phyloP scores from a whole-genome alignment of 1,140 invertebrate genomes.

The Pemphigus obesinymphae region DNA sequence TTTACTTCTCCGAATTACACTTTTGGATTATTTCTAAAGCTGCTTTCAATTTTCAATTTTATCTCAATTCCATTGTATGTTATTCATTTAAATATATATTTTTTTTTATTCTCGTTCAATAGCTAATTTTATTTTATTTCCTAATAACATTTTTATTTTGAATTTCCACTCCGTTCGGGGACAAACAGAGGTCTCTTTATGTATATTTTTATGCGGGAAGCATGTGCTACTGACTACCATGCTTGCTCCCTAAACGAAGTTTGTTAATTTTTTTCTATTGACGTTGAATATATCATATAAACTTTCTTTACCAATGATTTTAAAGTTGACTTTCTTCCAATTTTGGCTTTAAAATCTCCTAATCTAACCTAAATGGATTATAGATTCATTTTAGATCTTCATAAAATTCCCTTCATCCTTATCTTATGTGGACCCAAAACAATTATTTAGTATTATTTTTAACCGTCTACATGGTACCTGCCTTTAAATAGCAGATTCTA shows the following conservation, averaged over 20 bases:
- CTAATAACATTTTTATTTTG: too few species aligned
- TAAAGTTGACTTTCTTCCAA: conserved; percentile 35
- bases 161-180: too few species aligned
- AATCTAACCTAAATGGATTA: conserved; percentile 8
- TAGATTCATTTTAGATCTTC: conserved; percentile 22
- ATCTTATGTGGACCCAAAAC: conserved; percentile 42
- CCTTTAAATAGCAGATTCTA: conserved; percentile 39
- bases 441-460: conserved; percentile 41
- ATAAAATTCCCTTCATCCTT: conserved; percentile 43
- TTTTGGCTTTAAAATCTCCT: conserved; percentile 44
- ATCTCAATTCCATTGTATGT: too few species aligned
- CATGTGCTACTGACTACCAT: too few species aligned
- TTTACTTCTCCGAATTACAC: too few species aligned
- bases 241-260: too few species aligned
- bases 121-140: too few species aligned
- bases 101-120: too few species aligned
- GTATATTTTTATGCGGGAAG: not conserved
- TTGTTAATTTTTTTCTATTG: too few species aligned
- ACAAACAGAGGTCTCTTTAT: too few species aligned
- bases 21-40: too few species aligned
- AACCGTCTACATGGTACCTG: conserved; percentile 32
- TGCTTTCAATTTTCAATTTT: not conserved
- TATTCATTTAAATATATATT: too few species aligned
- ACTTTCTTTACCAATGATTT: conserved; percentile 48
- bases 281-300: conserved; percentile 43